A percentile compares a stretch with the other conserved stretches of the same genome.
Conservation (phyloP, 2,888 invertebrate species). For the Drosophila conformis region DNA sequence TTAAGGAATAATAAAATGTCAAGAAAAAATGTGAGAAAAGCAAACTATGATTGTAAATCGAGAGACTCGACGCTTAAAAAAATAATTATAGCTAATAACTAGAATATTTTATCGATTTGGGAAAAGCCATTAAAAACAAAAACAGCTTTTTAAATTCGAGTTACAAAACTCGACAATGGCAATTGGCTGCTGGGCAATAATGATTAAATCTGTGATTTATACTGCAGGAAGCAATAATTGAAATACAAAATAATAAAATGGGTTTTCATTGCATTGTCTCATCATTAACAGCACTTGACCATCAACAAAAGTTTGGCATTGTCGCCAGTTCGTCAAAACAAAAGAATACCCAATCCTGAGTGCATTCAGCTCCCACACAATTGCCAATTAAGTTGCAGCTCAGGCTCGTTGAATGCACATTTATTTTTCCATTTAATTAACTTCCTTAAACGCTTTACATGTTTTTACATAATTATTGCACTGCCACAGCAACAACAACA, state of each 20-base stretch:
- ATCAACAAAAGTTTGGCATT: conserved; percentile 15
- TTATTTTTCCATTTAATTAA: conserved; percentile 76
- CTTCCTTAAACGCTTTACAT: conserved; percentile 75
- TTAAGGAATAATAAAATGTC: neutral
- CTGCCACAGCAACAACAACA: conserved; percentile 18
- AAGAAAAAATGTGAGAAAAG: neutral
- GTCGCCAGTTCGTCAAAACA: conserved; percentile 41
- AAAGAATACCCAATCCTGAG: conserved; percentile 26
- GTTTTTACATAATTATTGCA: conserved; percentile 75
- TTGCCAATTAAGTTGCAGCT: conserved; percentile 64
- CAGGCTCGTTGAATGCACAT: conserved; percentile 65
- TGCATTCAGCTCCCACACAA: conserved; percentile 54
- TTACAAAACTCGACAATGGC: neutral
- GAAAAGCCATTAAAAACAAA: neutral
- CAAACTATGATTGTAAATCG: neutral
- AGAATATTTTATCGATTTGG: neutral
- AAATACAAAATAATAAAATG: conserved; percentile 16
- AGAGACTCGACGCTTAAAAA: neutral
- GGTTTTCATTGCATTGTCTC: neutral
- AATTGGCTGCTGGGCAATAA: neutral
- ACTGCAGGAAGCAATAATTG: conserved; percentile 20
- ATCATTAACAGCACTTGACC: conserved; percentile 42
- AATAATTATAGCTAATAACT: neutral
- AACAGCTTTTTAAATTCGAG: neutral
- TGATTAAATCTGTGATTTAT: neutral